phyloP scores from a whole-genome alignment of 2,888 invertebrate species.

The Chaetoderma sp. region DNA sequence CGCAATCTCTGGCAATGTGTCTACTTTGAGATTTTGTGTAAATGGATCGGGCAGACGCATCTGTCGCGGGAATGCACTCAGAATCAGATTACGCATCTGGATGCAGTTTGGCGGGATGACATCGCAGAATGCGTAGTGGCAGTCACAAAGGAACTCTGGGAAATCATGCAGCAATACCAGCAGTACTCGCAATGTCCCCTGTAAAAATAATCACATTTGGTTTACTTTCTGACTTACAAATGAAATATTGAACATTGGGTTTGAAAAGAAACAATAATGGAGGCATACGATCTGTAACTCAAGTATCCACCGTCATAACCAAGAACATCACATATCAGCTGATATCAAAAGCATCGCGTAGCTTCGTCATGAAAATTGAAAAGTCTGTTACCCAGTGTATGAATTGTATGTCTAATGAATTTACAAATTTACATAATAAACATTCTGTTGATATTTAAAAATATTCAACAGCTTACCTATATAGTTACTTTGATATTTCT shows the following conservation, averaged over 20 bases:
- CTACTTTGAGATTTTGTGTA: conserved; percentile 90
- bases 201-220: conserved; percentile 34
- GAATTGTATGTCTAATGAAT: no score
- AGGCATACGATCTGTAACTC: no score
- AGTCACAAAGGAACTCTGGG: conserved; percentile 98
- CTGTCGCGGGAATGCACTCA: conserved; percentile 97
- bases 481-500: no score
- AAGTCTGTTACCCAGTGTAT: no score
- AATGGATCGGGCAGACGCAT: conserved; percentile 99
- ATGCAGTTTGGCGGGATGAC: conserved; percentile 99
- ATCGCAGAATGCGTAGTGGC: conserved; percentile 99
- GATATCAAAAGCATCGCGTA: no score
- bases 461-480: no score
- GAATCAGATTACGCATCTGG: conserved; percentile 95
- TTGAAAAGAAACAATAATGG: no score
- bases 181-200: conserved; percentile 87
- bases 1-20: conserved; percentile 56
- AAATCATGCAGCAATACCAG: conserved; percentile 97
- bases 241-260: neutral
- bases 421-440: no score
- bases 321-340: no score
- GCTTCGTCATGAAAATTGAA: no score
- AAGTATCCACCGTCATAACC: no score
- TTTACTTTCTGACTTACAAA: neutral
- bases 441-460: no score